Evolutionary conservation across 2,113 vertebrate genomes (phyloP).

Genomic region (Sphaerodactylus townsendi): DNA sequence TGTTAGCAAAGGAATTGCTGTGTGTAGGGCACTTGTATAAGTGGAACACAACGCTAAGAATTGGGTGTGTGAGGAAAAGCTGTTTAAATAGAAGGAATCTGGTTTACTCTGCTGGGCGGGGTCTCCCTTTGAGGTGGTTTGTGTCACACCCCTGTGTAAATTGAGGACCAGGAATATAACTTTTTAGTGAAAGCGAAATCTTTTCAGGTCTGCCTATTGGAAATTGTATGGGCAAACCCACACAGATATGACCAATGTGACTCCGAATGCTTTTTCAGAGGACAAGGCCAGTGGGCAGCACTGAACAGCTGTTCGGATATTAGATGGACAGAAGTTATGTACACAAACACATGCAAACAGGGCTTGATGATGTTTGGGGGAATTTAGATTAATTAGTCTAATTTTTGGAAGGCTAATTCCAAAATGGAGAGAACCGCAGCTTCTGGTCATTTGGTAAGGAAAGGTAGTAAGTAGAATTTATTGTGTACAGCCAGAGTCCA

Average conservation of each 20-base stretch:
- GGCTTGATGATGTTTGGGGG: background rate
- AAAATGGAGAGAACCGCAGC: background rate
- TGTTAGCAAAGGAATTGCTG: no score
- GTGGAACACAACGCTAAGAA: no score
- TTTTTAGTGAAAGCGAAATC: slow-evolving; percentile 42
- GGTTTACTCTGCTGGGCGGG: background rate
- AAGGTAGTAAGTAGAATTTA: no score
- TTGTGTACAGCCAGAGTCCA: no score
- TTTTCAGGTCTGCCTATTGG: slow-evolving; percentile 56
- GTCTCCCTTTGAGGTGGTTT: slow-evolving; percentile 29
- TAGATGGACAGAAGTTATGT: rapidly evolving
- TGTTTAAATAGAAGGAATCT: slow-evolving; percentile 11
- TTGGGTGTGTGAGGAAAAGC: background rate
- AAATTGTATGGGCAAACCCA: slow-evolving; percentile 54
- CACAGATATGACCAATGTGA: slow-evolving; percentile 43
- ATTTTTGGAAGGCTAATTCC: background rate
- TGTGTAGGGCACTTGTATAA: no score
- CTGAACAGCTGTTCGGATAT: background rate
- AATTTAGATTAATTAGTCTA: background rate
- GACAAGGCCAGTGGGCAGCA: slow-evolving; percentile 8
- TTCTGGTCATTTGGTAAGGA: background rate
- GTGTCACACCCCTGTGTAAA: slow-evolving; percentile 44
- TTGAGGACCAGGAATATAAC: slow-evolving; percentile 34
- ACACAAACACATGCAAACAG: background rate
- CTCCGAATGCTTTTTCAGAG: slow-evolving; percentile 27